Conservation (phyloP, 2,113 vertebrate species). For the Clarias magur region DNA sequence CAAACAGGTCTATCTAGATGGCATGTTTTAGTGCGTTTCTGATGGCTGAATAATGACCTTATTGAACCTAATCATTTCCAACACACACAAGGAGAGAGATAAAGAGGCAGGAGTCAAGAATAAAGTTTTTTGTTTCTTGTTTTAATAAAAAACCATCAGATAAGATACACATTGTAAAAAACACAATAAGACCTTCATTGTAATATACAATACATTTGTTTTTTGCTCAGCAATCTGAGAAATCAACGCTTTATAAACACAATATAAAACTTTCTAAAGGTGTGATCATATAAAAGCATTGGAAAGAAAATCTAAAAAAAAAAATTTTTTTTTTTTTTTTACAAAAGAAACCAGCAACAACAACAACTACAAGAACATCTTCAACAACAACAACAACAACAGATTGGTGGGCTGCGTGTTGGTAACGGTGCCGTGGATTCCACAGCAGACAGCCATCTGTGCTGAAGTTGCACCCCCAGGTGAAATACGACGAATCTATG, state of each 20-base stretch:
- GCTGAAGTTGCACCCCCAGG: slow-evolving; percentile 20
- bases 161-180: slow-evolving; percentile 78
- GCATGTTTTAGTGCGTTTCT: neutral
- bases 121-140: slow-evolving; percentile 70
- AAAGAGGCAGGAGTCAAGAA: slow-evolving; percentile 37
- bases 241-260: slow-evolving; percentile 75
- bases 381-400: neutral
- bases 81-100: neutral
- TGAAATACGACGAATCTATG: neutral
- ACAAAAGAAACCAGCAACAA: slow-evolving; percentile 53
- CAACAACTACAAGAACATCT: neutral
- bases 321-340: slow-evolving; percentile 2
- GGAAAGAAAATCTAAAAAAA: slow-evolving; percentile 61
- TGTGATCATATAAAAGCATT: slow-evolving; percentile 68
- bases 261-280: slow-evolving; percentile 72
- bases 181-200: slow-evolving; percentile 85
- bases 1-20: too few species aligned
- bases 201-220: slow-evolving; percentile 97
- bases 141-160: slow-evolving; percentile 72
- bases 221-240: slow-evolving; percentile 98
- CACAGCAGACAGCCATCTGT: slow-evolving; percentile 49
- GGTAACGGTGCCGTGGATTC: slow-evolving; percentile 49
- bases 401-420: neutral
- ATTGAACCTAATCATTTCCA: neutral
- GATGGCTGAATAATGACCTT: neutral